Evolutionary conservation across 2,113 vertebrate species (phyloP).

Genomic region (Pleuronectes platessa): DNA sequence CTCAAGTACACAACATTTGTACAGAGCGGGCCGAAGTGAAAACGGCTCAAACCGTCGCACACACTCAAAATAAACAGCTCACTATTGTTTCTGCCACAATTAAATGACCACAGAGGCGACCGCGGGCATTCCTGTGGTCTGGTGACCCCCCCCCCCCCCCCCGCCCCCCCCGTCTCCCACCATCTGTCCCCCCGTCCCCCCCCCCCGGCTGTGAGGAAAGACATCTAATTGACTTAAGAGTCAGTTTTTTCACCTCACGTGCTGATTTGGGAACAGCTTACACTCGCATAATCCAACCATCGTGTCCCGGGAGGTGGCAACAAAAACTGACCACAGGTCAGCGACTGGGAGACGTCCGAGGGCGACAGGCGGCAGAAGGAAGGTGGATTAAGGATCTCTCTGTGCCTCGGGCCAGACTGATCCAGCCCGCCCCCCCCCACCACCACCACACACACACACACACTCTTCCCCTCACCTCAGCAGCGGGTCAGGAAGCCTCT

Average conservation of each 20-base stretch:
- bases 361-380: constrained; percentile 72
- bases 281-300: constrained; percentile 20
- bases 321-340: constrained; percentile 46
- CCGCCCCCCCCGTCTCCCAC: constrained; percentile 31
- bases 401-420: constrained; percentile 57
- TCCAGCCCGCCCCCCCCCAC: background rate
- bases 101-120: constrained; percentile 42
- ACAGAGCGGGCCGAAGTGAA: background rate
- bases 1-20: constrained; percentile 22
- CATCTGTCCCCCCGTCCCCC: constrained; percentile 50
- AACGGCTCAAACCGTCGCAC: constrained; percentile 40
- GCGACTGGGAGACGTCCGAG: constrained; percentile 10
- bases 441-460: background rate
- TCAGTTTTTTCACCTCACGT: constrained; percentile 25
- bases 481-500: constrained; percentile 9
- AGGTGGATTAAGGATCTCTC: constrained; percentile 70
- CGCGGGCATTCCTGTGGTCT: constrained; percentile 57
- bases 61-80: constrained; percentile 34
- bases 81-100: constrained; percentile 58
- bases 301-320: background rate
- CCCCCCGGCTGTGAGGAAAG: constrained; percentile 4
- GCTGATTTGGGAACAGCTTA: constrained; percentile 46
- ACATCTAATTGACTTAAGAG: constrained; percentile 53
- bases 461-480: constrained; percentile 1
- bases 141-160: constrained; percentile 29